These are phyloP conservation scores for Elaphurus davidianus DNA, from an alignment of 2,113 vertebrate species.

Conservation along the genomic window DNA sequence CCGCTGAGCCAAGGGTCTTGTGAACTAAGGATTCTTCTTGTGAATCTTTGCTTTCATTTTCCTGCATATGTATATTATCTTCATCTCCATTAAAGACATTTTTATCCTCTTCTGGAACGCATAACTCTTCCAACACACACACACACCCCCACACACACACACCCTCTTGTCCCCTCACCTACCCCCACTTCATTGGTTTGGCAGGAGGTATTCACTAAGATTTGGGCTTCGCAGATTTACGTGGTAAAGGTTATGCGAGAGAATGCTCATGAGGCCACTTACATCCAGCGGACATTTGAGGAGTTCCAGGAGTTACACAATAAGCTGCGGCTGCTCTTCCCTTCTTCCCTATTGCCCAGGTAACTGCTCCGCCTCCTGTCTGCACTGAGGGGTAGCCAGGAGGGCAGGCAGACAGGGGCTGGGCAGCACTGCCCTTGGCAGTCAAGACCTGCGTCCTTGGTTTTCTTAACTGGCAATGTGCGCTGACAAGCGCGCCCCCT, in stretches of 20 bases:
- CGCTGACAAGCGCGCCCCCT: background rate
- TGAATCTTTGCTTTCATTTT: background rate
- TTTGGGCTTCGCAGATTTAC: constrained; percentile 83
- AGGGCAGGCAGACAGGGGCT: rapidly evolving
- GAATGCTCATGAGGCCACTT: constrained; percentile 80
- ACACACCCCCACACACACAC: rapidly evolving
- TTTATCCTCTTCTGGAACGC: background rate
- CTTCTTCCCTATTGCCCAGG: constrained; percentile 94
- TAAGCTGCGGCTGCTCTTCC: constrained; percentile 93
- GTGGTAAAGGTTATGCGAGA: constrained; percentile 94
- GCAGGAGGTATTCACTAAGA: background rate
- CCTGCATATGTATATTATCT: background rate
- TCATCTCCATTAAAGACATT: background rate
- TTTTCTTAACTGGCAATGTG: background rate
- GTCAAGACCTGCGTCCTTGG: background rate
- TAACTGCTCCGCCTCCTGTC: constrained; percentile 49
- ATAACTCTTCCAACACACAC: background rate
- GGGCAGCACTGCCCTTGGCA: background rate
- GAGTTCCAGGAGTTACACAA: constrained; percentile 97
- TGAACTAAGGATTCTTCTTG: background rate
- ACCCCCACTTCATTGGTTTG: background rate
- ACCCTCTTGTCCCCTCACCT: background rate
- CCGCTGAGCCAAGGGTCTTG: background rate
- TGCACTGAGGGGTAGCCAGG: background rate
- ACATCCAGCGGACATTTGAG: constrained; percentile 94